Base-by-base conservation (phyloP, 1,140 invertebrate genomes). In the Araneus ventricosus region DNA sequence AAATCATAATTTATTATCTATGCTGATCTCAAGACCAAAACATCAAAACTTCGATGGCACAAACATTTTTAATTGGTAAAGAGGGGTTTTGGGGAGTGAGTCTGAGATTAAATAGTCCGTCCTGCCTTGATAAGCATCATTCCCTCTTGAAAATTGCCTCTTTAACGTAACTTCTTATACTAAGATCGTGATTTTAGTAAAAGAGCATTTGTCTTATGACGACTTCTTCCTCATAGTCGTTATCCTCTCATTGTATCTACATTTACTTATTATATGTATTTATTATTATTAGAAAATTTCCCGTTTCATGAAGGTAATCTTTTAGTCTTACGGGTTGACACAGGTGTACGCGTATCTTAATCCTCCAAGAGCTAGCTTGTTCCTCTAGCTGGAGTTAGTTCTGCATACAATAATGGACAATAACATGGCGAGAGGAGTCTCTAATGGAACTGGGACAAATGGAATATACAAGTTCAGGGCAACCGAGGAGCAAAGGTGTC, bases 401-500 rank as follows among this genome's bases (percentile, higher is more conserved):
- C 45, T 52, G 10, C 17, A 14, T 52, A 52, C 10, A 52, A 52
- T 52, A 75, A 75, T 75, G 67, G 30, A 27, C 14, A 75, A 75
- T 4, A 34, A 75, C 8, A 52, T 52, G 45, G 45, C 30, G 8
- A 84, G n/a, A 10, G 39, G 39, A 6, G 20, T 84, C 52, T 24
- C 45, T 22, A 52, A 41, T 45, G 37, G 39, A 45, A 52, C 24
- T 45, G 80, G 0, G 6, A 84, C n/a, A 7, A 84, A 57, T 57
- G 88, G 57, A 30, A 75, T 34, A 27, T 90, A 88, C 70, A 27
- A 41, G 30, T 34, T 63, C 61, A 22, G 45, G 1, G 90, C 90
- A 8, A 92, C 90, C 0, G 80, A 86, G 8, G 91, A 93, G 34
- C 91, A 93, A 45, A 34, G 34, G 4, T 17, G 2, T 6, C 45